Evolutionary conservation across 2,888 invertebrate species (phyloP).

Genomic region (Microctonus hyperodae): DNA sequence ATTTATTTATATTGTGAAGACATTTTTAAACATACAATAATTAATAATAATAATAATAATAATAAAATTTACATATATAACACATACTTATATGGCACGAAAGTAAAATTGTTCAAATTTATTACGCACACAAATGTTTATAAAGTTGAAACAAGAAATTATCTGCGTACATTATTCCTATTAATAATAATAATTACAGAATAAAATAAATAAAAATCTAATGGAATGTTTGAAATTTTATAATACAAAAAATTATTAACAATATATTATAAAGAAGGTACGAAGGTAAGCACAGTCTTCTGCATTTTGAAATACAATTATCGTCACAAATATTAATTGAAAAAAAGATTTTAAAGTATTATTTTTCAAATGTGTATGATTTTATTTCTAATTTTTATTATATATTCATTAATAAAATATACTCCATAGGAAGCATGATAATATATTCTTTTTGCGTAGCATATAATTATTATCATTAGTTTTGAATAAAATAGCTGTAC

Average conservation of each 20-base stretch:
- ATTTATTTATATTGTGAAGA: conserved; percentile 17
- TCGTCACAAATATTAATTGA: background rate
- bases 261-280: conserved; percentile 14
- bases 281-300: conserved; percentile 24
- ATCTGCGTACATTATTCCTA: background rate
- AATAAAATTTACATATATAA: background rate
- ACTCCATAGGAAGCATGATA: conserved; percentile 23
- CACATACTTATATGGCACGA: conserved; percentile 5
- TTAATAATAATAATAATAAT: background rate
- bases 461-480: background rate
- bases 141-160: background rate
- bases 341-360: background rate
- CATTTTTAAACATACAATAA: conserved; percentile 3
- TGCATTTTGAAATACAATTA: background rate
- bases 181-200: background rate
- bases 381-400: background rate
- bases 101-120: conserved; percentile 9
- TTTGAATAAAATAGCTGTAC: conserved; percentile 7
- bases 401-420: conserved; percentile 24
- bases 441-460: conserved; percentile 19
- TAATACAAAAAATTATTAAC: conserved; percentile 12
- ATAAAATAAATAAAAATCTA: background rate
- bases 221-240: background rate
- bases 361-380: background rate
- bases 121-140: background rate